Conservation (phyloP, 2,888 invertebrate species). For the Chaitophorus viminalis region DNA sequence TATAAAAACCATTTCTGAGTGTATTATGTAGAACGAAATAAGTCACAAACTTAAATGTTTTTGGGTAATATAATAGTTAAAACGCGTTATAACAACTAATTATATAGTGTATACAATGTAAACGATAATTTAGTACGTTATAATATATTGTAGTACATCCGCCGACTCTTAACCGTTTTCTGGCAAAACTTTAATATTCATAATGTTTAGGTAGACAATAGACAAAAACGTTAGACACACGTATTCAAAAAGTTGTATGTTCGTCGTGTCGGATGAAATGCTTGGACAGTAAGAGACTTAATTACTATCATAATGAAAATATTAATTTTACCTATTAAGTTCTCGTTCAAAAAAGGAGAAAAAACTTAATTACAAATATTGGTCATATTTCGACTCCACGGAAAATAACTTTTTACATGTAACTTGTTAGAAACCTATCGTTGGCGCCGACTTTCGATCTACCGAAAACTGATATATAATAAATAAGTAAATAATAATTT, state of each 20-base stretch:
- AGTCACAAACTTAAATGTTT: conserved; percentile 39
- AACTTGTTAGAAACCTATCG: too few species aligned
- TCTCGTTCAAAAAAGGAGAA: background rate
- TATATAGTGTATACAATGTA: conserved; percentile 45
- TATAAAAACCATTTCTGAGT: too few species aligned
- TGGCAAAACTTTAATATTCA: conserved; percentile 52
- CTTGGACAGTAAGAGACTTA: background rate
- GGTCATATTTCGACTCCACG: too few species aligned
- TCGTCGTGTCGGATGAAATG: conserved; percentile 21
- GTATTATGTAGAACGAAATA: background rate
- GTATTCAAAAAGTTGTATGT: conserved; percentile 39
- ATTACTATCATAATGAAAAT: background rate
- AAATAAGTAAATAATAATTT: too few species aligned
- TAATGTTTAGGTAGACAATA: conserved; percentile 37
- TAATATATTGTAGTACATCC: conserved; percentile 39
- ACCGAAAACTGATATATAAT: too few species aligned
- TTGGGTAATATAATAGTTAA: conserved; percentile 34
- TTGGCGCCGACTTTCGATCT: too few species aligned
- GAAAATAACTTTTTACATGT: too few species aligned
- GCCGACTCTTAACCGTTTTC: conserved; percentile 15
- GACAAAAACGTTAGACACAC: conserved; percentile 29
- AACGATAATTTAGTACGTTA: conserved; percentile 54
- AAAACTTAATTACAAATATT: too few species aligned
- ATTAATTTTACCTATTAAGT: background rate
- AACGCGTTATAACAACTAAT: conserved; percentile 29